Evolutionary conservation across 2,797 vertebrate species (phyloP).

Genomic region (Petrocephalus schoutedeni): DNA sequence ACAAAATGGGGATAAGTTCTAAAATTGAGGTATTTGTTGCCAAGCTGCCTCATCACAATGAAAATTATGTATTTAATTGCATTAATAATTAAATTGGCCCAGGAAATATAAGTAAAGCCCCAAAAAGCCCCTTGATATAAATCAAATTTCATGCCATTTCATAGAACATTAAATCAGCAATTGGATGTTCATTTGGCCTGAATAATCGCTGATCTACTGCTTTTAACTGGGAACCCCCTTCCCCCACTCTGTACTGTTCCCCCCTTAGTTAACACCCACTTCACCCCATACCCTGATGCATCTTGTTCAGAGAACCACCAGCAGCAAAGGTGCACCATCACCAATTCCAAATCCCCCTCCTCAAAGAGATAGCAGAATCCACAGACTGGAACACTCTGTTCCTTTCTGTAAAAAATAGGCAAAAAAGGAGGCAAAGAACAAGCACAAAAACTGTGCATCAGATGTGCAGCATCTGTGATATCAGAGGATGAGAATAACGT

Average conservation of each 20-base stretch:
- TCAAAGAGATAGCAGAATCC: background rate
- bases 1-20: constrained; percentile 8
- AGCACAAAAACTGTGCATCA: background rate
- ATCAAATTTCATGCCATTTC: constrained; percentile 62
- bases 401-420: background rate
- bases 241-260: constrained; percentile 40
- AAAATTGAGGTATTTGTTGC: constrained; percentile 41
- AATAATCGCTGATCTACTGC: constrained; percentile 74
- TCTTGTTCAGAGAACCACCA: constrained; percentile 90
- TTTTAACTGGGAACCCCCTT: constrained; percentile 58
- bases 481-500: background rate
- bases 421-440: background rate
- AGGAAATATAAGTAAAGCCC: constrained; percentile 40
- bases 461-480: background rate
- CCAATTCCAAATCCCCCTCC: constrained; percentile 27
- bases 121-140: constrained; percentile 41
- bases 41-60: constrained; percentile 91
- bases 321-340: constrained; percentile 83
- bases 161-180: constrained; percentile 71
- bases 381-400: background rate
- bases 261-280: constrained; percentile 40
- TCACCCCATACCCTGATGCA: constrained; percentile 70
- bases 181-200: constrained; percentile 81
- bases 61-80: constrained; percentile 1
- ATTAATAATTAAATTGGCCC: constrained; percentile 20